A percentile compares a stretch with the other conserved stretches of the same genome.
Conservation (phyloP, 2,113 vertebrate species). For the Paralichthys olivaceus region DNA sequence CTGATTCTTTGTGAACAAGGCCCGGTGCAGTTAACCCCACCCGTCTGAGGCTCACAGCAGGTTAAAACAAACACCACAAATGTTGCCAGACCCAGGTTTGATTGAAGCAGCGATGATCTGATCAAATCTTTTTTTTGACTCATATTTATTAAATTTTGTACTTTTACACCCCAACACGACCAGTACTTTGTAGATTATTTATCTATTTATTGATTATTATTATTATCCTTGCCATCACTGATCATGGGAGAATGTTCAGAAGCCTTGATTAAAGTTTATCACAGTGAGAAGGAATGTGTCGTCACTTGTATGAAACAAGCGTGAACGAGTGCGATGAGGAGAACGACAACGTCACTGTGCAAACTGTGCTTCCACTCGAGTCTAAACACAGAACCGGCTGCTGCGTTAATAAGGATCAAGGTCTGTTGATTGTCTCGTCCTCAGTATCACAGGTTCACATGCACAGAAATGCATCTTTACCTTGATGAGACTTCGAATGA, state of each 20-base stretch:
- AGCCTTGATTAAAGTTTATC: conserved; percentile 48
- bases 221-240: conserved; percentile 6
- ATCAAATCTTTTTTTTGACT: too few species aligned
- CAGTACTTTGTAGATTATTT: not conserved
- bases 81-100: not conserved
- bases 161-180: not conserved
- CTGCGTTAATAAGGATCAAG: conserved; percentile 21
- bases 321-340: too few species aligned
- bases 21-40: conserved; percentile 2
- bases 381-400: conserved; percentile 1
- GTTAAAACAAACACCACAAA: not conserved
- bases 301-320: not conserved
- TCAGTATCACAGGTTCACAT: too few species aligned
- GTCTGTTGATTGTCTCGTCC: conserved; percentile 1
- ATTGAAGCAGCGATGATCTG: not conserved
- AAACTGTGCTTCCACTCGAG: not conserved
- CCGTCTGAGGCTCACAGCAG: not conserved
- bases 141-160: too few species aligned
- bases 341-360: too few species aligned
- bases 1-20: too few species aligned
- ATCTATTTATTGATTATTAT: conserved; percentile 15
- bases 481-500: too few species aligned
- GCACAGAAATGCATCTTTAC: too few species aligned
- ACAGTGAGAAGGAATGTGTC: not conserved
- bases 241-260: conserved; percentile 26